Base-by-base conservation (phyloP, 2,113 vertebrate genomes). In the Leucoraja erinaceus region DNA sequence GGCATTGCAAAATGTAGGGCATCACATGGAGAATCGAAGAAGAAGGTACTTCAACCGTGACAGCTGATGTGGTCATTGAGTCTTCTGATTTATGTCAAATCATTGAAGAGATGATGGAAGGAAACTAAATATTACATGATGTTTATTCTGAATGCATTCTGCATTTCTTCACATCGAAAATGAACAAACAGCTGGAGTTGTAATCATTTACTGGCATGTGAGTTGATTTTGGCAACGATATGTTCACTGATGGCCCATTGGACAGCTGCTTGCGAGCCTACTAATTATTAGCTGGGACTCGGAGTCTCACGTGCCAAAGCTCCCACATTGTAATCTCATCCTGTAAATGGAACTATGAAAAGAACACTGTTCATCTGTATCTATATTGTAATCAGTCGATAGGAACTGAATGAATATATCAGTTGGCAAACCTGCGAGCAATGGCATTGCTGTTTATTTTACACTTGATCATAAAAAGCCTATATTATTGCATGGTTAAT, bases 181-280 rank as follows among this genome's bases (percentile, higher is more conserved):
- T 63, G 28, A 33, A 33, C 3, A 14, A 61, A 31, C 83, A 88
- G 83, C 83, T 88, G 59, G 11, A 63, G 56, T 31, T 88, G 28
- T 88, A 63, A 88, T 88, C 83, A 88, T 66, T 61, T 88, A 31
- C 83, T 5, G 61, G 83, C 16, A 61, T 63, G 25, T 66, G 12
- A 63, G 59, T 88, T n/a, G 83, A 88, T 31, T 63, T 88, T 88
- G 59, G 59, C 59, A 88, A 31, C 18, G 59, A 88, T 14, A 7
- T 63, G 14, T 31, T 88, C 61, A 88, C 83, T 88, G 83, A 61
- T 88, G 59, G 14, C 56, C 83, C 83, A 88, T 88, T 88, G 83
- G 83, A 18, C 83, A 88, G 83, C 56, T 88, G 83, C 83, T 88
- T n/a, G 61, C 63, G 56, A 88, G 59, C 59, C 59, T 63, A 16